Conservation (phyloP, 2,113 vertebrate species). For the Oncorhynchus mykiss region DNA sequence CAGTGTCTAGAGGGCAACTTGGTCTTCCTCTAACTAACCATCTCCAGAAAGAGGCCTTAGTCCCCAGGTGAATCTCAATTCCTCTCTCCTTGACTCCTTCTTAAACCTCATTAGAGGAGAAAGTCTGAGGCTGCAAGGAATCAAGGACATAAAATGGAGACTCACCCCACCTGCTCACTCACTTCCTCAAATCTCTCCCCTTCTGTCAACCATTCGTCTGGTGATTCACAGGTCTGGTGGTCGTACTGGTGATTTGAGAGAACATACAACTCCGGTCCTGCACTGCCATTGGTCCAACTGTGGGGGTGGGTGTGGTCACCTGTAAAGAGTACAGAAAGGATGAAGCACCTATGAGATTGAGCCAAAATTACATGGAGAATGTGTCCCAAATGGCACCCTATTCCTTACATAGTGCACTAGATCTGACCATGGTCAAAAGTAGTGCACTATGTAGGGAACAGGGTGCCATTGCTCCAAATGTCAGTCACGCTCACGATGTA, state of each 20-base stretch:
- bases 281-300: not conserved
- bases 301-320: not conserved
- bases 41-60: too few relatives aligned
- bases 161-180: conserved; percentile 6
- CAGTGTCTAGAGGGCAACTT: too few relatives aligned
- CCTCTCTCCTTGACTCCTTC: too few relatives aligned
- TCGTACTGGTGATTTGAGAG: not conserved
- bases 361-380: not conserved
- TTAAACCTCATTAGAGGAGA: too few relatives aligned
- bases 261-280: conserved; percentile 6
- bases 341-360: not conserved
- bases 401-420: too few relatives aligned
- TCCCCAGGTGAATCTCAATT: too few relatives aligned
- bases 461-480: too few relatives aligned
- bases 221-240: conserved; percentile 8
- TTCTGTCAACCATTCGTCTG: conserved; percentile 11
- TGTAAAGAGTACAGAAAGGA: not conserved
- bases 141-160: too few relatives aligned
- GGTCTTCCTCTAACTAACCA: too few relatives aligned
- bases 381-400: not conserved
- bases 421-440: too few relatives aligned
- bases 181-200: conserved; percentile 32
- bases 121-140: too few relatives aligned
- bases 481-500: not conserved
- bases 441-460: too few relatives aligned